Percentiles rank a stretch among this genome's conserved stretches.
phyloP scores from a whole-genome alignment of 2,113 vertebrate species.

The Ursus arctos region DNA sequence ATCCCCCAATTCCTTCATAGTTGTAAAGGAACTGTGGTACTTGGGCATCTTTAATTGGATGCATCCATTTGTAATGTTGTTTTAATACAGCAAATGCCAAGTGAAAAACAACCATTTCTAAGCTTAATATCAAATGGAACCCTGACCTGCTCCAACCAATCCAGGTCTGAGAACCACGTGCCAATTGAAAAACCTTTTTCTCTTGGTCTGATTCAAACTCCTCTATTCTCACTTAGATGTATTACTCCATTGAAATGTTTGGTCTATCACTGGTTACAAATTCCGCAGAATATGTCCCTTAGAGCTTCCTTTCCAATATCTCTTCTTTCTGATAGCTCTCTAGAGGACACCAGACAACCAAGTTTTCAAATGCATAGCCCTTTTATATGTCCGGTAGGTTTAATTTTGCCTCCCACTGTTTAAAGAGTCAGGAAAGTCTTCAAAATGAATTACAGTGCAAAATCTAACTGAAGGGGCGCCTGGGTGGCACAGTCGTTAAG shows the following conservation, averaged over 20 bases:
- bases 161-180: background rate
- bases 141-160: background rate
- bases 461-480: background rate
- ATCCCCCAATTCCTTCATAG: background rate
- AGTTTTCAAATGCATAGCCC: background rate
- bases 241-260: background rate
- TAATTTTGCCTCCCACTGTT: background rate
- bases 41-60: background rate
- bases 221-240: background rate
- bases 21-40: background rate
- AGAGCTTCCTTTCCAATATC: background rate
- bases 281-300: background rate
- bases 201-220: background rate
- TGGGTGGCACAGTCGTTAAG: no score
- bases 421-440: background rate
- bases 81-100: background rate
- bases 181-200: background rate
- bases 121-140: background rate
- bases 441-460: background rate
- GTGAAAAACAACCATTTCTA: background rate
- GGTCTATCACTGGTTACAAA: background rate
- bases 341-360: background rate
- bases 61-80: background rate
- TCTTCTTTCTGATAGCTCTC: background rate
- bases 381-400: background rate